Conservation (phyloP, 2,113 vertebrate species). For the Mesoclemmys tuberculata region DNA sequence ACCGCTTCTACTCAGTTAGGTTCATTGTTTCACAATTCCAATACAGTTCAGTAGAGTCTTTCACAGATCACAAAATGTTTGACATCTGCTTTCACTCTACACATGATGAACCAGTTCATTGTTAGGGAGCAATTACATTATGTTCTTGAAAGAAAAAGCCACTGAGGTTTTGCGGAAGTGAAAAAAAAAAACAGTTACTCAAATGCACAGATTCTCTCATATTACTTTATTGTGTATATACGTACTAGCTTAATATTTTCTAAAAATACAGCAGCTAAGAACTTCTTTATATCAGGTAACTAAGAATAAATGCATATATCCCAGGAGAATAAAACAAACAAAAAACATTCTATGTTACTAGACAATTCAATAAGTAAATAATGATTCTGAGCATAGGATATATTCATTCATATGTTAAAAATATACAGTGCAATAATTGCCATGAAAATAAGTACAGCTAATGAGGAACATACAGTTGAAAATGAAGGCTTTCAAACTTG, state of each 20-base stretch:
- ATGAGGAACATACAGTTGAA: neutral
- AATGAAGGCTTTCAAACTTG: neutral
- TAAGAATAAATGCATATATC: neutral
- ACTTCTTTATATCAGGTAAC: neutral
- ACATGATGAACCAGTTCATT: conserved; percentile 33
- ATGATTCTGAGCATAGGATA: neutral
- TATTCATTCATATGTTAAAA: neutral
- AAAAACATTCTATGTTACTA: neutral
- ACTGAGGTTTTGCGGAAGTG: no score
- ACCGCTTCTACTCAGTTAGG: conserved; percentile 16
- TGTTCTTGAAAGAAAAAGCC: conserved; percentile 1
- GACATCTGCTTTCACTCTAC: conserved; percentile 28
- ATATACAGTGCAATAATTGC: neutral
- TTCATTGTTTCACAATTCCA: conserved; percentile 52
- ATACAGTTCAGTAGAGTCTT: conserved; percentile 33
- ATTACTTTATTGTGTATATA: conserved; percentile 48
- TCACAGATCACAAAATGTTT: conserved; percentile 27
- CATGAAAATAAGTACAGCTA: neutral
- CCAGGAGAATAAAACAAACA: neutral
- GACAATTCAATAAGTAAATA: neutral
- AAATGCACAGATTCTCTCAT: conserved; percentile 27
- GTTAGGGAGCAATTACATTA: neutral
- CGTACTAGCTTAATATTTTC: conserved; percentile 7
- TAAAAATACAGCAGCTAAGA: conserved; percentile 45
- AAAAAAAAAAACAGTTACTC: neutral